Evolutionary conservation across 2,797 vertebrate species (phyloP), one percentile per base, ranked within the genome.

Genomic region (Phrynocephalus forsythii): DNA sequence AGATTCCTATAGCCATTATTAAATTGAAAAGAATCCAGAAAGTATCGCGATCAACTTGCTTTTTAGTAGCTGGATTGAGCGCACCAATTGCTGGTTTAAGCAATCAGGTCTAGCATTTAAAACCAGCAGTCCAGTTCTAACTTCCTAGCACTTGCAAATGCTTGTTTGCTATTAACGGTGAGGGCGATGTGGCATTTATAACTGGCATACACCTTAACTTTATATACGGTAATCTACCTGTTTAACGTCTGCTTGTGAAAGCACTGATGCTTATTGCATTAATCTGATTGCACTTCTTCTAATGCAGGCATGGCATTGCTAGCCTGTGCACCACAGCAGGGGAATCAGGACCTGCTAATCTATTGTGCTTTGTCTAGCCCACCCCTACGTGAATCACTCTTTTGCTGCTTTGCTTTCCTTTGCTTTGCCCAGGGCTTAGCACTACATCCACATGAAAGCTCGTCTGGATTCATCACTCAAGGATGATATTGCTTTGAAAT

Each of bases 171-270:
- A 90, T 67, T 3, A 0, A 80, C 89, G 78, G 66, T 77, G 33
- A 56, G 91, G 76, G 11, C 86, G 69, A 72, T 89, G 38, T 86
- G 80, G 11, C 81, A 86, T 50, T 72, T 86, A 86, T 90, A 91
- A 84, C 44, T 79, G 52, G 52, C 73, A 83, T 26, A n/a, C 0
- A 38, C 18, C 60, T 75, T 91, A 7, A 15, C 4, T 63, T 20
- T 63, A 15, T 63, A 63, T 63, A 56, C 13, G 7, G 13, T 72
- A 86, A 88, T 48, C 72, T 52, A 63, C 68, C 3, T 0, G 67
- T 7, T 79, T 0, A 0, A 16, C 81, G 83, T 30, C 28, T 22
- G 85, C 50, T 56, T 90, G 26, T n/a, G 80, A 84, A 88, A 28
- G 52, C 44, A n/a, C n/a, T 44, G 11, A 63, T 66, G 8, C 28